Evolutionary conservation across 37 sponge, comb jelly and placozoan genomes (phyloP), one percentile per base, ranked within the genome.

Genomic region (Tethya wilhelma): DNA sequence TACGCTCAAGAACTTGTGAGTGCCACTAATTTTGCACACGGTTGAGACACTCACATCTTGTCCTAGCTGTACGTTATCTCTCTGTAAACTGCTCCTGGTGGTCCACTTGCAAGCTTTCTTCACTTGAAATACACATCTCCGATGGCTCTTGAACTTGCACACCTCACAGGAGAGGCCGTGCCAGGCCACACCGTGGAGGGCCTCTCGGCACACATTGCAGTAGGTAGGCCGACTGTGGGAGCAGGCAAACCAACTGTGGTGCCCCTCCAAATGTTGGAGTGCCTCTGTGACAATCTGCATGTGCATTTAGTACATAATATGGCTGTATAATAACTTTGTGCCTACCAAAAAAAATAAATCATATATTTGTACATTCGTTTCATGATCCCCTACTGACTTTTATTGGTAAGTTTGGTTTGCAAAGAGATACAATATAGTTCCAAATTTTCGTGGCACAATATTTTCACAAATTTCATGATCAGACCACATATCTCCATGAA

Each of bases 121-220:
- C 14, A 87, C 80, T 20, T 67, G 33, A 56, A 38, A 72, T 14
- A 92, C 96, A 74, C 98, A 98, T 1, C 79, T 39, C 32, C 85
- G 75, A 60, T 98, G 98, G 42, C 83, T 82, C 88, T 93, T 98
- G 64, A 90, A 77, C 79, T 93, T 86, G 79, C 98, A 98, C 63
- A 96, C 93, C 81, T 97, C 98, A 73, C 98, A 97, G 39, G 96
- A 87, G 46, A 97, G 93, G 12, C 96, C 88, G n/a, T 76, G 78
- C 71, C 84, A 90, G 36, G 86, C 75, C 44, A 90, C 78, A 0
- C 95, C 93, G 49, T 76, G 86, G 8, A 97, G 73, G 0, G 53
- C 60, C 65, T 95, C 98, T 1, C 91, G 63, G 67, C 98, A 97
- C 23, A 95, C 93, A 57, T 87, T 97, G 71, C 98, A 97, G 82